Evolutionary conservation across 35 echinoderm and acorn worm species (phyloP).

Genomic region (Apostichopus parvimensis): DNA sequence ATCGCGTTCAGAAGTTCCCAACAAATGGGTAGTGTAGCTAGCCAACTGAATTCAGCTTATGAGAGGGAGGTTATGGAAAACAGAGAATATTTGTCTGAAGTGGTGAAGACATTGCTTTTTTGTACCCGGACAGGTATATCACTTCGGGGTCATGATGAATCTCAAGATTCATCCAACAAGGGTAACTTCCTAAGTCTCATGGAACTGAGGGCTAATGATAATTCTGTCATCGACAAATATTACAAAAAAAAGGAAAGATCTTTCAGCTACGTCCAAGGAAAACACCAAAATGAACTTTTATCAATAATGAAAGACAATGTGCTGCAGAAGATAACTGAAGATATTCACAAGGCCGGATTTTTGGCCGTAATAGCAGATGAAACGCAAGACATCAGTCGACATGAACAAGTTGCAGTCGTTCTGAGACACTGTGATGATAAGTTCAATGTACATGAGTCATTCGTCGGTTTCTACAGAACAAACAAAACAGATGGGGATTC

Average conservation of each 20-base stretch:
- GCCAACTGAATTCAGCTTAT: slow-evolving; percentile 38
- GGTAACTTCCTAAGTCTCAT: slow-evolving; percentile 49
- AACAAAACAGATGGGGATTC: slow-evolving; percentile 36
- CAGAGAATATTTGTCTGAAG: slow-evolving; percentile 36
- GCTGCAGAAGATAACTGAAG: slow-evolving; percentile 35
- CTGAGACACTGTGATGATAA: too few relatives aligned
- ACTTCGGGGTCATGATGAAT: slow-evolving; percentile 35
- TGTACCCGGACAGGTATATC: slow-evolving; percentile 29
- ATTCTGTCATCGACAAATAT: slow-evolving; percentile 31
- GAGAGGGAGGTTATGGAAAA: slow-evolving; percentile 30
- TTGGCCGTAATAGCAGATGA: slow-evolving; percentile 41
- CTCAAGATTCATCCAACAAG: slow-evolving; percentile 21
- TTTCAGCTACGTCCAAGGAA: slow-evolving; percentile 30
- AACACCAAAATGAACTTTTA: slow-evolving; percentile 43
- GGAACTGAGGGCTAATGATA: slow-evolving; percentile 11
- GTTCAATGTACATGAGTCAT: slow-evolving; percentile 52
- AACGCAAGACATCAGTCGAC: slow-evolving; percentile 34
- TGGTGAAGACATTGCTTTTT: slow-evolving; percentile 41
- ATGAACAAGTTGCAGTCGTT: slow-evolving; percentile 50
- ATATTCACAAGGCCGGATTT: slow-evolving; percentile 15
- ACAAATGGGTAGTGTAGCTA: slow-evolving; percentile 41
- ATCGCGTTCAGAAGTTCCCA: too few relatives aligned
- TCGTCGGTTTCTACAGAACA: slow-evolving; percentile 33
- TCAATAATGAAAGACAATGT: slow-evolving; percentile 55
- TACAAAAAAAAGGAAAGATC: slow-evolving; percentile 20